Evolutionary conservation across 2,888 invertebrate genomes (phyloP).

Genomic region (Tetanocera ferruginea): DNA sequence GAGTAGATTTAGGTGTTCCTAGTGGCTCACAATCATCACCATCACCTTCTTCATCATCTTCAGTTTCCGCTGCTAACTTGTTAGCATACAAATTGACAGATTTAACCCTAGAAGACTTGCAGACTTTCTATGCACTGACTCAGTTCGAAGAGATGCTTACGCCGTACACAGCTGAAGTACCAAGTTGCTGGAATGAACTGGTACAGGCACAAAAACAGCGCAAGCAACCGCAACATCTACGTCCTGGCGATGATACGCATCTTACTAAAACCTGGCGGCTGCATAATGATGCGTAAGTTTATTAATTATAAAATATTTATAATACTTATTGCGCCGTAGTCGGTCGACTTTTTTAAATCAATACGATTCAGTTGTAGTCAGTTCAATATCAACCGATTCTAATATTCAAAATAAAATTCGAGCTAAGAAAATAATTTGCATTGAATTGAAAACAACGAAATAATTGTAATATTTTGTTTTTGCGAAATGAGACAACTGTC

Average conservation of each 20-base stretch:
- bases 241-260: constrained; percentile 77
- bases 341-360: neutral
- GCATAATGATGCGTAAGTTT: constrained; percentile 81
- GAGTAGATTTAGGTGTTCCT: constrained; percentile 42
- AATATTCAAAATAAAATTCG: too few species aligned
- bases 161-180: constrained; percentile 87
- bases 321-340: too few species aligned
- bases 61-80: constrained; percentile 60
- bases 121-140: constrained; percentile 80
- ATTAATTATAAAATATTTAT: neutral
- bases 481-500: too few species aligned
- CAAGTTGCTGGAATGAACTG: constrained; percentile 93
- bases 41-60: constrained; percentile 55
- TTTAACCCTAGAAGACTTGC: constrained; percentile 74
- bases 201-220: constrained; percentile 92
- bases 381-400: too few species aligned
- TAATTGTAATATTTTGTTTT: too few species aligned
- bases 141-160: constrained; percentile 77
- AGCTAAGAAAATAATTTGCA: too few species aligned
- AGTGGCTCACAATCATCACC: constrained; percentile 54
- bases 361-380: too few species aligned
- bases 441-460: neutral
- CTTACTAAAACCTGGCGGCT: constrained; percentile 89
- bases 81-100: constrained; percentile 74
- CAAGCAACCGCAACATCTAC: constrained; percentile 84